Percentiles rank a stretch among this genome's conserved stretches.
Conservation (phyloP, 1,140 invertebrate species). For the Musca vetustissima region DNA sequence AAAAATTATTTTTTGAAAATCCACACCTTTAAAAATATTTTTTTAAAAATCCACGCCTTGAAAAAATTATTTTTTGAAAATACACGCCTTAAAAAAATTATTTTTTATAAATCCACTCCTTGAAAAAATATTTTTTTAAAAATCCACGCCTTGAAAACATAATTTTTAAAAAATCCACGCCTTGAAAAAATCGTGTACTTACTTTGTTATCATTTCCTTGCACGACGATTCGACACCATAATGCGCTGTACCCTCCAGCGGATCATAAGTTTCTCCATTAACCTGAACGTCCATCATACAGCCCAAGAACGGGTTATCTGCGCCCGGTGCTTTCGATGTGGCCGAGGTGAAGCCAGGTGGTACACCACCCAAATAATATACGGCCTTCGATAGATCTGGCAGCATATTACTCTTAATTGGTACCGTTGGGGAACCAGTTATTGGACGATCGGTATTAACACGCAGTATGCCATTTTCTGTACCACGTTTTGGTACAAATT, state of each 20-base stretch:
- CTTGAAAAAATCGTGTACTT: constrained; percentile 38
- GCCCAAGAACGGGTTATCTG: constrained; percentile 70
- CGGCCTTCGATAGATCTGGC: constrained; percentile 64
- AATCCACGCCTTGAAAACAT: too few species aligned
- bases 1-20: too few species aligned
- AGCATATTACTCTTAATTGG: constrained; percentile 61
- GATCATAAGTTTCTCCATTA: constrained; percentile 63
- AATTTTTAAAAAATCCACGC: too few species aligned
- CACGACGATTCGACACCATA: constrained; percentile 80
- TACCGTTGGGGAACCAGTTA: constrained; percentile 64
- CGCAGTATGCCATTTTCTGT: constrained; percentile 66
- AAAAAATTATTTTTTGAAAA: too few species aligned
- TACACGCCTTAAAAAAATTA: too few species aligned
- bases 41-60: too few species aligned
- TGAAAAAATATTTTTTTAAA: too few species aligned
- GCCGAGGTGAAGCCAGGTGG: constrained; percentile 64
- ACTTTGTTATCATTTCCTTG: constrained; percentile 63
- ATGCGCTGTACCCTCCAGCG: constrained; percentile 64
- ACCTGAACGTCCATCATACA: constrained; percentile 80
- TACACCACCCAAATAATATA: constrained; percentile 79
- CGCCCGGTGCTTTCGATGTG: constrained; percentile 52
- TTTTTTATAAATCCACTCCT: too few species aligned
- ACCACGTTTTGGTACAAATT: constrained; percentile 59
- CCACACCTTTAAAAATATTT: too few species aligned
- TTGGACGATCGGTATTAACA: constrained; percentile 71